phyloP scores from a whole-genome alignment of 2,797 vertebrate species.

The Miichthys miiuy region DNA sequence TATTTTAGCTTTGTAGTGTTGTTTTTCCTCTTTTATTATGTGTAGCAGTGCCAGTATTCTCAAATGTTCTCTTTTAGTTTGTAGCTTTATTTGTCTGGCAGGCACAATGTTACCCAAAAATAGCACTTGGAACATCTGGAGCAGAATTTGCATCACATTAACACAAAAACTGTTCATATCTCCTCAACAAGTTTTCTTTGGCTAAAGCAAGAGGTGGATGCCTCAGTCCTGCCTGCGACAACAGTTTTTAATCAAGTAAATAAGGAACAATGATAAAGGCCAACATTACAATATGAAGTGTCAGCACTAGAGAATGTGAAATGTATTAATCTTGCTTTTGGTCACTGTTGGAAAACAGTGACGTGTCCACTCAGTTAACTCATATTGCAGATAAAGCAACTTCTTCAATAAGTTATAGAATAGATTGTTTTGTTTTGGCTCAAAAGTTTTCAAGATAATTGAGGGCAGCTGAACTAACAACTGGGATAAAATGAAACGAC shows the following conservation, averaged over 20 bases:
- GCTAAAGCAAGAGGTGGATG: conserved; percentile 27
- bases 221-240: conserved; percentile 15
- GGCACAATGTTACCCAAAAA: conserved; percentile 46
- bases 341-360: conserved; percentile 26
- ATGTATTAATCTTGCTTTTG: conserved; percentile 52
- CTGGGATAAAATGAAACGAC: not conserved
- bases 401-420: conserved; percentile 20
- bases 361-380: conserved; percentile 40
- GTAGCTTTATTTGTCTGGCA: conserved; percentile 41
- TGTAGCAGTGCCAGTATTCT: conserved; percentile 37
- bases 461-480: not conserved
- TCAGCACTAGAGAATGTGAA: conserved; percentile 37
- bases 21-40: conserved; percentile 40
- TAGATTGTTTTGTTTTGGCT: conserved; percentile 6
- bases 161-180: conserved; percentile 36
- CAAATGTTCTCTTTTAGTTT: conserved; percentile 39
- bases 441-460: not conserved
- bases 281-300: conserved; percentile 50
- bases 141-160: conserved; percentile 66
- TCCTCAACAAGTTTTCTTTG: conserved; percentile 5
- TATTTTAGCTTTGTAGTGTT: conserved; percentile 40
- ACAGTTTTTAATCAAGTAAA: conserved; percentile 43
- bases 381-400: conserved; percentile 14
- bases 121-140: conserved; percentile 52
- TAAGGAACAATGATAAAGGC: conserved; percentile 55